These are phyloP conservation scores for Onychomys arenicola DNA, from an alignment of 2,797 vertebrate species.

Conservation along the genomic window DNA sequence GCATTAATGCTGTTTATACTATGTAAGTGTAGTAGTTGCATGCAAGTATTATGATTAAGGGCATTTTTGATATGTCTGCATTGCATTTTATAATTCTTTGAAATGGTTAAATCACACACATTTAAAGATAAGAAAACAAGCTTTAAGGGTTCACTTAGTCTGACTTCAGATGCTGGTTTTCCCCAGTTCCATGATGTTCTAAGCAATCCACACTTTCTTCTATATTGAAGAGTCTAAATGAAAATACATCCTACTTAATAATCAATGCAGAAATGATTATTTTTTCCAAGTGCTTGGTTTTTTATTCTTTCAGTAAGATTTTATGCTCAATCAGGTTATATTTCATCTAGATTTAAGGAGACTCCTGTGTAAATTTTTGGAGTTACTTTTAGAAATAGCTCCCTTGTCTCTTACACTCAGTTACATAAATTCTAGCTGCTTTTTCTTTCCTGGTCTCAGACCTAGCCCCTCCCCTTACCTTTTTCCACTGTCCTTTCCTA, in stretches of 20 bases:
- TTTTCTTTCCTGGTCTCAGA: neutral
- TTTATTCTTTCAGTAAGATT: neutral
- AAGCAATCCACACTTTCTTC: neutral
- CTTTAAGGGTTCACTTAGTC: neutral
- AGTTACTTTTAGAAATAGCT: neutral
- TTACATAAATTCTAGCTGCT: neutral
- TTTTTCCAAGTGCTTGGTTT: neutral
- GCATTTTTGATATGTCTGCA: neutral
- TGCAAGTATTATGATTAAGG: too few species aligned
- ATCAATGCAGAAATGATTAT: neutral
- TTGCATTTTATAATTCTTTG: neutral
- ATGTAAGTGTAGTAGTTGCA: too few species aligned
- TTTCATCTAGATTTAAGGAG: neutral
- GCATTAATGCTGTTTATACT: neutral
- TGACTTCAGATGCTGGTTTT: neutral
- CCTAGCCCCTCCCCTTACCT: too few species aligned
- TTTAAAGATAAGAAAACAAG: neutral
- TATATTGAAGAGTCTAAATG: neutral
- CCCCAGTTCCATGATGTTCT: neutral
- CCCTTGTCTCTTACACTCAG: neutral
- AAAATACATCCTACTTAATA: neutral
- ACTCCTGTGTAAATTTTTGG: neutral
- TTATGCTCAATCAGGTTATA: neutral
- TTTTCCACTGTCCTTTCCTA: neutral
- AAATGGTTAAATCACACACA: too few species aligned